These are phyloP conservation scores for Drosophila chauvacae DNA, from an alignment of 1,140 invertebrate genomes.

Conservation along the genomic window DNA sequence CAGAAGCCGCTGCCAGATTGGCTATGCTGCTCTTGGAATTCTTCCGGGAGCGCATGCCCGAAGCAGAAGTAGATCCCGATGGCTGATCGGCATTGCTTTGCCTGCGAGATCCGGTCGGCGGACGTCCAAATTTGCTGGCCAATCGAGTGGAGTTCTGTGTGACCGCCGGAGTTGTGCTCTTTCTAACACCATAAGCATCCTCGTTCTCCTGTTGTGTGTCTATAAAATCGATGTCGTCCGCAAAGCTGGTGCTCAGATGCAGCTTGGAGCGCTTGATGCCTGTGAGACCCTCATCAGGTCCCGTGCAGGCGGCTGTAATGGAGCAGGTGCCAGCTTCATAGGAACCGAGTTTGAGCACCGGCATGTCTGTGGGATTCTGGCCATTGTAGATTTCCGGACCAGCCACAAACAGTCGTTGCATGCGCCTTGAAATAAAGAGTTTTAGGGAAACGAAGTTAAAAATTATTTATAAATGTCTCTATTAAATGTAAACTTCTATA, in stretches of 20 bases:
- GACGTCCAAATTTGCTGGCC: conserved; percentile 61
- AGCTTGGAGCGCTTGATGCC: conserved; percentile 89
- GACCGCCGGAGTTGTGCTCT: conserved; percentile 59
- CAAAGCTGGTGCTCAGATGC: conserved; percentile 87
- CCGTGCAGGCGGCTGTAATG: conserved; percentile 89
- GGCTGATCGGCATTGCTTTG: conserved; percentile 68
- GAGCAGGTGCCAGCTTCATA: conserved; percentile 85
- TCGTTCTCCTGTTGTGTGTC: conserved; percentile 87
- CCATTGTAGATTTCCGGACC: conserved; percentile 88
- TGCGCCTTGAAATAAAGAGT: conserved; percentile 50
- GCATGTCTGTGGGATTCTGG: conserved; percentile 88
- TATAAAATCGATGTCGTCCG: conserved; percentile 91
- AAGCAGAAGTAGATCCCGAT: conserved; percentile 8
- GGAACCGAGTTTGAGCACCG: conserved; percentile 86
- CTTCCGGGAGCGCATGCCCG: conserved; percentile 78
- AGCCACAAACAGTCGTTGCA: conserved; percentile 69
- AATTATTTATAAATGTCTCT: too few relatives aligned
- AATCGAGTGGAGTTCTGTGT: conserved; percentile 55
- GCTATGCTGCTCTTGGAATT: conserved; percentile 75
- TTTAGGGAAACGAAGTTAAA: neutral
- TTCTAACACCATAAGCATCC: conserved; percentile 85
- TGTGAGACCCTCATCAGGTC: conserved; percentile 91
- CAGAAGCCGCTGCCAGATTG: conserved; percentile 28
- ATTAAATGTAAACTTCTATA: neutral
- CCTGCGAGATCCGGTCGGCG: conserved; percentile 35